phyloP scores from a whole-genome alignment of 2,113 vertebrate genomes.

The Heliornis fulica region DNA sequence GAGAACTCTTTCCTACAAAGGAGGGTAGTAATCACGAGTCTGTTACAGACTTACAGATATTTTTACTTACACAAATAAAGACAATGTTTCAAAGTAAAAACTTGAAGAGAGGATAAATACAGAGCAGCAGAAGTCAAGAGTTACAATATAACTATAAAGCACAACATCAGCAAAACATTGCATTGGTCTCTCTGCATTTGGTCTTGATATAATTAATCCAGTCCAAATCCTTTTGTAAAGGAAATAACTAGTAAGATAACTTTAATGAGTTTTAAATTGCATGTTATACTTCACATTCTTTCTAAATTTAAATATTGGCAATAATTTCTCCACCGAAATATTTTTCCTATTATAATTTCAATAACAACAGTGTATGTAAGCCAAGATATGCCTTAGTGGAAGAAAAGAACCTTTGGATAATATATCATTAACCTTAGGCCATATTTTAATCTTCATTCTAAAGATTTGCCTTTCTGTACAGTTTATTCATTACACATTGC shows the following conservation, averaged over 20 bases:
- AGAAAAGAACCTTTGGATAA: constrained; percentile 7
- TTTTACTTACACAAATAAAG: neutral
- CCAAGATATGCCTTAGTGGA: neutral
- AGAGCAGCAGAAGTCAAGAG: neutral
- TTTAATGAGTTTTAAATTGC: constrained; percentile 56
- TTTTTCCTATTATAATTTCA: neutral
- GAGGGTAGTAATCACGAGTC: rapidly evolving
- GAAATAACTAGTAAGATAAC: constrained; percentile 19
- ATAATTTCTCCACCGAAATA: neutral
- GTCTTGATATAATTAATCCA: constrained; percentile 18
- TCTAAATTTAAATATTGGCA: neutral
- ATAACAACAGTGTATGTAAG: neutral
- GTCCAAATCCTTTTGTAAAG: constrained; percentile 26
- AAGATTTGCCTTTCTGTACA: constrained; percentile 3
- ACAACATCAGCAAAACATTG: constrained; percentile 28
- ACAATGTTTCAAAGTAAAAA: neutral
- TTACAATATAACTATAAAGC: neutral
- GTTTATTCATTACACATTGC: constrained; percentile 22
- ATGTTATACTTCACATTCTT: neutral
- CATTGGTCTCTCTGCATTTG: neutral
- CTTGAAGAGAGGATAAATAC: neutral
- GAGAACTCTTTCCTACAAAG: neutral
- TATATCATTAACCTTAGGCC: constrained; percentile 33
- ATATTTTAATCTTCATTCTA: constrained; percentile 40
- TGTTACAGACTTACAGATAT: neutral